Evolutionary conservation across 2,797 vertebrate genomes (phyloP).

Genomic region (Acanthurus lineatus): DNA sequence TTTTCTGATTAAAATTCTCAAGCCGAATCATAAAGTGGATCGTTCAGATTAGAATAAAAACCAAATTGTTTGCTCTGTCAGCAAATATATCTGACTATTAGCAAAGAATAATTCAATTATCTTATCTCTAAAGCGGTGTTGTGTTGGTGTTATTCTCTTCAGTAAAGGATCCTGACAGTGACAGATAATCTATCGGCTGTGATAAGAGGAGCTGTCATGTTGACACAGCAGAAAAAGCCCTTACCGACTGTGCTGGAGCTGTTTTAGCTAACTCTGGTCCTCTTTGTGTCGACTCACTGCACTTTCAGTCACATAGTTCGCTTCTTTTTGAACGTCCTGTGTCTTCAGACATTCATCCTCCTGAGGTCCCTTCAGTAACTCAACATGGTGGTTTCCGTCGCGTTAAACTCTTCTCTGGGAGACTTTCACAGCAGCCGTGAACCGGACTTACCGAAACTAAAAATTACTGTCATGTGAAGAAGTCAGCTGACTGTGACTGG

Average conservation of each 20-base stretch:
- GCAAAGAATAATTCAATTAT: background rate
- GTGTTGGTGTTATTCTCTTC: background rate
- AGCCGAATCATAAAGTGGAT: background rate
- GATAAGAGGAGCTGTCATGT: too few species aligned
- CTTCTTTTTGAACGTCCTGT: background rate
- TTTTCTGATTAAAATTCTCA: background rate
- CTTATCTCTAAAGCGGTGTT: background rate
- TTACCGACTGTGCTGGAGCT: slow-evolving; percentile 49
- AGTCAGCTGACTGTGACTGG: slow-evolving; percentile 79
- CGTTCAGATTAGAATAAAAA: rapidly evolving
- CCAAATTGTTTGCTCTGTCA: background rate
- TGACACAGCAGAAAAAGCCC: background rate
- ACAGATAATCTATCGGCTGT: too few species aligned
- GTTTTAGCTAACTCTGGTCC: slow-evolving; percentile 31
- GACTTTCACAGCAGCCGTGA: background rate
- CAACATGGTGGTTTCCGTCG: background rate
- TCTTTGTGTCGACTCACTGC: slow-evolving; percentile 25
- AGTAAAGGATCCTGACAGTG: background rate
- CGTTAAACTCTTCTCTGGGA: background rate
- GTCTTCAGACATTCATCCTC: background rate
- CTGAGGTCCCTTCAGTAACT: background rate
- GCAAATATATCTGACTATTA: too few species aligned
- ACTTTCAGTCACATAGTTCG: slow-evolving; percentile 21
- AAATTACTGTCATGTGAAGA: slow-evolving; percentile 77
- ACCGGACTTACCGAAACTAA: slow-evolving; percentile 24